Evolutionary conservation across 1,140 invertebrate genomes (phyloP).

Genomic region (Trigoniulus corallinus): DNA sequence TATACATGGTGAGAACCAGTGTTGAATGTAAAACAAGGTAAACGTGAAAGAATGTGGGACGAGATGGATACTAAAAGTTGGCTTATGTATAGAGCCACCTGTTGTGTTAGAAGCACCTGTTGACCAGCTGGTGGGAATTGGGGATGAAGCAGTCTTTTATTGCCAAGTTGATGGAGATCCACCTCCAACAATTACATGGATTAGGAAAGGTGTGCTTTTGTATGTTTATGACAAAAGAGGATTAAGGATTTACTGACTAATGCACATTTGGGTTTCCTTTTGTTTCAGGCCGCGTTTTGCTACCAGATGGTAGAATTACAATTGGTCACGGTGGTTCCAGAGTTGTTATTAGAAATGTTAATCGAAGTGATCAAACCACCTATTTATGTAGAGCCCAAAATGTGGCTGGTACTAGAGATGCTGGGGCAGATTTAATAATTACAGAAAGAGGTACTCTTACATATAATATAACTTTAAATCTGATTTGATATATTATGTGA

Average conservation of each 20-base stretch:
- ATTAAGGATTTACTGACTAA: conserved; percentile 2
- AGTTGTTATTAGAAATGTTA: conserved; percentile 43
- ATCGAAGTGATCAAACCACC: conserved; percentile 47
- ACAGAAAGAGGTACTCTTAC: conserved; percentile 31
- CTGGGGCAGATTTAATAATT: neutral
- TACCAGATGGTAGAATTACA: neutral
- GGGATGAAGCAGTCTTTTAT: conserved; percentile 43
- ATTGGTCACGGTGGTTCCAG: conserved; percentile 13
- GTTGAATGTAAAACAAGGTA: no score
- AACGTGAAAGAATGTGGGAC: conserved; percentile 32
- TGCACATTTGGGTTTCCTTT: neutral
- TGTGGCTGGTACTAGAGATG: conserved; percentile 34
- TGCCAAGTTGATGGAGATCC: conserved; percentile 27
- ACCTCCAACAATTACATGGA: conserved; percentile 25
- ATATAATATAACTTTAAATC: conserved; percentile 23
- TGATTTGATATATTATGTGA: no score
- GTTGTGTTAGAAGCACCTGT: conserved; percentile 45
- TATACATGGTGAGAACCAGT: conserved; percentile 52
- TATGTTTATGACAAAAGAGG: conserved; percentile 16
- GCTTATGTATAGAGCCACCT: conserved; percentile 42
- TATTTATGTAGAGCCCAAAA: conserved; percentile 69
- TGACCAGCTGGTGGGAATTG: conserved; percentile 41
- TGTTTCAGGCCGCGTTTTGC: neutral
- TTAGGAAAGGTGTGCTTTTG: conserved; percentile 23
- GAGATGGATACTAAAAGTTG: no score